phyloP scores from a whole-genome alignment of 2,888 invertebrate species.

The Blera fallax region DNA sequence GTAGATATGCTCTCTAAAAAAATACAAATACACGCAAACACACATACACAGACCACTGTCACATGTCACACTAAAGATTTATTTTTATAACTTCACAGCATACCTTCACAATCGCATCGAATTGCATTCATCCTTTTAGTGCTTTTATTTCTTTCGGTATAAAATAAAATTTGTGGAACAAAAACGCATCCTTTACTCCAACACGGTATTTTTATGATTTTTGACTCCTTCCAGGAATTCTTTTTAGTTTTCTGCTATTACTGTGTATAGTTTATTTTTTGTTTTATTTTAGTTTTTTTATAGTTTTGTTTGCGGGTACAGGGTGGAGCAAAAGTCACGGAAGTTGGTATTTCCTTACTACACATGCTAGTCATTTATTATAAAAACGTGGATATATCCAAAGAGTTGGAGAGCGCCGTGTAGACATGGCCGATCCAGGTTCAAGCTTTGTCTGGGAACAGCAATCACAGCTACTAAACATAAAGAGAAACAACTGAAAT shows the following conservation, averaged over 20 bases:
- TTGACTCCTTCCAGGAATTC: constrained; percentile 19
- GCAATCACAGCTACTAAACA: too few relatives aligned
- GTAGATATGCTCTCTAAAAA: too few relatives aligned
- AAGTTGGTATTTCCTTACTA: background rate
- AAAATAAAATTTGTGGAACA: constrained; percentile 24
- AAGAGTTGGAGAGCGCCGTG: too few relatives aligned
- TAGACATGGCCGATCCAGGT: too few relatives aligned
- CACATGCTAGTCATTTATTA: too few relatives aligned
- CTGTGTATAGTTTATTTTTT: background rate
- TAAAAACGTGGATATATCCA: too few relatives aligned
- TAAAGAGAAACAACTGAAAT: too few relatives aligned
- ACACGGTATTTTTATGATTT: constrained; percentile 30
- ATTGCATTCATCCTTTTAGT: constrained; percentile 52
- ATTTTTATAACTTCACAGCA: constrained; percentile 46
- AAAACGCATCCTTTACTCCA: constrained; percentile 10
- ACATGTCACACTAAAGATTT: constrained; percentile 50
- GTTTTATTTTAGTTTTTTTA: background rate
- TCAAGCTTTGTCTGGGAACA: too few relatives aligned
- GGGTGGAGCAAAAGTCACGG: constrained; percentile 20
- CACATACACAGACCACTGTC: constrained; percentile 30
- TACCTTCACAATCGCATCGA: constrained; percentile 38
- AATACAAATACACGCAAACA: constrained; percentile 17
- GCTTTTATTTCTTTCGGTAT: constrained; percentile 23
- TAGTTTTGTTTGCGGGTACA: background rate
- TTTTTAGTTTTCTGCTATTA: constrained; percentile 19